phyloP scores from a whole-genome alignment of 2,888 invertebrate genomes.

The Stramonita haemastoma region DNA sequence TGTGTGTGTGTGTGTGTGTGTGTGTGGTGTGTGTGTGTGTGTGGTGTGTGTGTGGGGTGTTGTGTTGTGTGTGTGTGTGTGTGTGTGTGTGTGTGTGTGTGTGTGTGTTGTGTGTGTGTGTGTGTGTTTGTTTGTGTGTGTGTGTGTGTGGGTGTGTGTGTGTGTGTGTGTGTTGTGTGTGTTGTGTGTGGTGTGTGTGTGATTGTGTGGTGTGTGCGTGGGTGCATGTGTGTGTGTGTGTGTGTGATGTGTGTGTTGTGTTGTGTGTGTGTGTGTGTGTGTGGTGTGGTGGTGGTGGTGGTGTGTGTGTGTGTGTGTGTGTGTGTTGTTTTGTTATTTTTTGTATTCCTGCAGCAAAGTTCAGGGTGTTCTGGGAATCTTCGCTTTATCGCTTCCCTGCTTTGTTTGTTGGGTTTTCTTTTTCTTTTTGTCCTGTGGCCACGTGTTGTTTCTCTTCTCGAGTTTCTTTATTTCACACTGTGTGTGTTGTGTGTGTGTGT shows the following conservation, averaged over 20 bases:
- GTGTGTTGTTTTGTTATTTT: not conserved
- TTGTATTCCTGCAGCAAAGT: not conserved
- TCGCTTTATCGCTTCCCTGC: too few relatives aligned
- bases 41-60: not conserved
- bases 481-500: too few relatives aligned
- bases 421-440: too few relatives aligned
- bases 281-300: too few relatives aligned
- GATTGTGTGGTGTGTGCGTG: not conserved
- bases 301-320: not conserved
- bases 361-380: too few relatives aligned
- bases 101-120: not conserved
- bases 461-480: too few relatives aligned
- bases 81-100: not conserved
- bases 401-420: too few relatives aligned
- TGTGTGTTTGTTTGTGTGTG: not conserved
- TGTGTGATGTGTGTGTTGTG: too few relatives aligned
- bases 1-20: not conserved
- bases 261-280: not conserved
- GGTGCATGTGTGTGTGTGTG: not conserved
- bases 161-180: not conserved
- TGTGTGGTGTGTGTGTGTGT: not conserved
- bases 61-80: not conserved
- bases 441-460: too few relatives aligned
- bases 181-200: not conserved
- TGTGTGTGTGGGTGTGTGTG: not conserved